phyloP scores from a whole-genome alignment of 2,113 vertebrate genomes.

The Scophthalmus maximus region DNA sequence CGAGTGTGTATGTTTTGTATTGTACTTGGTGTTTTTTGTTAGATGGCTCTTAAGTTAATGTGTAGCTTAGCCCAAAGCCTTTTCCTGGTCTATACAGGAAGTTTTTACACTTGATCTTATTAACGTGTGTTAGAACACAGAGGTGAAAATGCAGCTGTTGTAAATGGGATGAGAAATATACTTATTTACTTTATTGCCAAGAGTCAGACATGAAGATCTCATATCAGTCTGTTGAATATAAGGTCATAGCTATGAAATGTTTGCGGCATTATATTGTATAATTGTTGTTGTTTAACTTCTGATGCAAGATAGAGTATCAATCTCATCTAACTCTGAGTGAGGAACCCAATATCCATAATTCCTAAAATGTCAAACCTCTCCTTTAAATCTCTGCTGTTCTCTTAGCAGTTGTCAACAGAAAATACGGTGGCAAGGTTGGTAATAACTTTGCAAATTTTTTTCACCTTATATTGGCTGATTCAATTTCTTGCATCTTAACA shows the following conservation, averaged over 20 bases:
- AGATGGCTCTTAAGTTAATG: constrained; percentile 45
- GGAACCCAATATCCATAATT: too few species aligned
- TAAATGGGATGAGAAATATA: too few species aligned
- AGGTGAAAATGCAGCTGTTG: constrained; percentile 64
- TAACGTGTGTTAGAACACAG: constrained; percentile 22
- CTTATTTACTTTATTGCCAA: constrained; percentile 33
- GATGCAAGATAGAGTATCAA: not conserved
- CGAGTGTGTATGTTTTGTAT: constrained; percentile 67
- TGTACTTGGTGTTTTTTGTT: constrained; percentile 46
- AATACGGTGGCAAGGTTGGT: not conserved
- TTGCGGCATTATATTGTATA: constrained; percentile 11
- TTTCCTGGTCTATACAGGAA: constrained; percentile 14
- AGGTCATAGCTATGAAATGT: not conserved
- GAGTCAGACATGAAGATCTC: too few species aligned
- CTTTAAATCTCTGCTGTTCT: too few species aligned
- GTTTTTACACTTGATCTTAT: constrained; percentile 45
- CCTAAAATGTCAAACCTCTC: too few species aligned
- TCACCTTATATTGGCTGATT: too few species aligned
- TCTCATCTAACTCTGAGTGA: not conserved
- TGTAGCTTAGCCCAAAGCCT: constrained; percentile 41
- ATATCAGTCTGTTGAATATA: not conserved
- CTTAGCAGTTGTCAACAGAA: too few species aligned
- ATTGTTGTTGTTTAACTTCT: not conserved
- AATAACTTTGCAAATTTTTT: not conserved
- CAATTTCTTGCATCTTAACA: not conserved